These are phyloP conservation scores for Drosophila antonietae DNA, from an alignment of 2,888 invertebrate genomes.

Conservation along the genomic window DNA sequence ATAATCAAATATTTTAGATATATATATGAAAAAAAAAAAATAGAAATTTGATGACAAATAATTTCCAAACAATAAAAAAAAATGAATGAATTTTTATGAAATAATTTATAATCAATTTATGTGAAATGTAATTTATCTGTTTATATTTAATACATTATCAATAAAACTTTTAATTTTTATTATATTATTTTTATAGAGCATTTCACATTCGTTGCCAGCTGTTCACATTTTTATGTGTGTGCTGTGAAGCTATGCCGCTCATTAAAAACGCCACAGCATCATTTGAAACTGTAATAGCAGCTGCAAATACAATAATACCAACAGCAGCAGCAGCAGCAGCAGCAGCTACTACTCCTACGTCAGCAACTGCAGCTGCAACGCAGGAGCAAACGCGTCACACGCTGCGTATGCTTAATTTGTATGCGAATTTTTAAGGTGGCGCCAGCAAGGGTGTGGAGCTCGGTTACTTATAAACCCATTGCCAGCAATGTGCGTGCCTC, in stretches of 20 bases:
- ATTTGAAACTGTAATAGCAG: constrained; percentile 22
- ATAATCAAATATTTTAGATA: too few species aligned
- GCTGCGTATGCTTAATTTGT: constrained; percentile 75
- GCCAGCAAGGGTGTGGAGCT: not conserved
- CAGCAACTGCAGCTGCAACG: constrained; percentile 29
- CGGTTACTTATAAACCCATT: constrained; percentile 23
- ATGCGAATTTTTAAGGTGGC: constrained; percentile 32
- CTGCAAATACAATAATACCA: constrained; percentile 27
- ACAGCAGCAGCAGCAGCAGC: not conserved
- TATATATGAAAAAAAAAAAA: too few species aligned
- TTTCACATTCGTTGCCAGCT: not conserved
- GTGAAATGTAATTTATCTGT: too few species aligned
- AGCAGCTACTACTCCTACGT: not conserved
- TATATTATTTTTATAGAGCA: not conserved
- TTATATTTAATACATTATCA: too few species aligned
- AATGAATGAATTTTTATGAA: too few species aligned
- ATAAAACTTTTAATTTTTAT: too few species aligned
- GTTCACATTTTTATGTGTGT: not conserved
- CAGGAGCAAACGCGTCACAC: constrained; percentile 23
- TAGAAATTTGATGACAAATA: too few species aligned
- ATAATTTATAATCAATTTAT: too few species aligned
- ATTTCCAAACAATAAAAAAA: too few species aligned
- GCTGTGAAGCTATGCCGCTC: constrained; percentile 37
- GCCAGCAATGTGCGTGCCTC: constrained; percentile 46
- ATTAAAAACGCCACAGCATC: constrained; percentile 50